Percentiles rank a stretch among this genome's conserved stretches.
Evolutionary conservation across 2,797 vertebrate species (phyloP).

Genomic region (Tarsius wallacei): DNA sequence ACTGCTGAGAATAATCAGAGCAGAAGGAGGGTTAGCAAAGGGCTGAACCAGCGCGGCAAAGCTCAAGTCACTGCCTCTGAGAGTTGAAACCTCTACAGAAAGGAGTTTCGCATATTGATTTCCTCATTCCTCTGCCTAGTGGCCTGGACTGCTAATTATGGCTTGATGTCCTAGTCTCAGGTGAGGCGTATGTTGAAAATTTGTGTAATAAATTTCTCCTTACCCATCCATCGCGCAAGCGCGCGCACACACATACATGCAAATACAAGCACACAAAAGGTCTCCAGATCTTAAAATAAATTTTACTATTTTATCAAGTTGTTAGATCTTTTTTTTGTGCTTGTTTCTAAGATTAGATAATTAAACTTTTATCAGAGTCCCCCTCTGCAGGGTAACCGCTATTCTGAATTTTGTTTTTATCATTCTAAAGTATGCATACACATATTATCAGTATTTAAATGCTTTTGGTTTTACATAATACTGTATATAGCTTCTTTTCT

Average conservation of each 20-base stretch:
- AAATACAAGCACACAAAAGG: neutral
- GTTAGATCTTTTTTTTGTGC: neutral
- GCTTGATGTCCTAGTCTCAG: constrained; percentile 30
- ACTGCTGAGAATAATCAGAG: constrained; percentile 74
- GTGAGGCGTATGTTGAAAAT: neutral
- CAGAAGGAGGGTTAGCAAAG: constrained; percentile 66
- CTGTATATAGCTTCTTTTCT: neutral
- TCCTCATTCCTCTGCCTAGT: constrained; percentile 64
- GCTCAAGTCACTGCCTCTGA: constrained; percentile 59
- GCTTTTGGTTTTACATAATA: constrained; percentile 3
- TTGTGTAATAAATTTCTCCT: neutral
- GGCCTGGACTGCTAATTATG: constrained; percentile 76
- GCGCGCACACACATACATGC: too few relatives aligned
- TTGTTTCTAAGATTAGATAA: neutral
- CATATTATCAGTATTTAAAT: neutral
- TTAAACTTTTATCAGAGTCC: neutral
- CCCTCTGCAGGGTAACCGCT: neutral
- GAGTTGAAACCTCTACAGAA: constrained; percentile 51
- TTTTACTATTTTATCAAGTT: neutral
- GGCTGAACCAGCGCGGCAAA: neutral
- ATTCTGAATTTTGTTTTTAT: neutral
- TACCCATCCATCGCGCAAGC: rapidly evolving
- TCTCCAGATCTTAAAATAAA: neutral
- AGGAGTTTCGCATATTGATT: constrained; percentile 74
- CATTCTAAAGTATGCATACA: neutral